Evolutionary conservation across 1,140 invertebrate species (phyloP).

Genomic region (Zaprionus africanus): DNA sequence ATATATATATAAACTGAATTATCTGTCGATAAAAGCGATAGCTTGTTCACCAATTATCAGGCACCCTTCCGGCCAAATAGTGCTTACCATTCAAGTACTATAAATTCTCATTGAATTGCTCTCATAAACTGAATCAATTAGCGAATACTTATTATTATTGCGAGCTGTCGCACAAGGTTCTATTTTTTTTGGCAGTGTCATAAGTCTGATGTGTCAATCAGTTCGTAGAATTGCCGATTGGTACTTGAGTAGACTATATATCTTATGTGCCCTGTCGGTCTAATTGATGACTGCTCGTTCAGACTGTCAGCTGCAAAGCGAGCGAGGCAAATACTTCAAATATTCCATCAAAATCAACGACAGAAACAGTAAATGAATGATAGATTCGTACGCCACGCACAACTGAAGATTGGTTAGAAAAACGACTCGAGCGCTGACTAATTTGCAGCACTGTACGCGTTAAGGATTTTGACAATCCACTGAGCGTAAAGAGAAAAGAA

Average conservation of each 20-base stretch:
- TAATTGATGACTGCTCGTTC: slow-evolving; percentile 20
- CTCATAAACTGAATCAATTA: slow-evolving; percentile 10
- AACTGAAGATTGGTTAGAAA: slow-evolving; percentile 26
- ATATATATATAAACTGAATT: background rate
- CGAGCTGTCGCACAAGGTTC: background rate
- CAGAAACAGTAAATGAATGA: slow-evolving; percentile 40
- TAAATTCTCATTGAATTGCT: slow-evolving; percentile 11
- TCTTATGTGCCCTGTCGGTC: background rate
- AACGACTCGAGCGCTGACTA: slow-evolving; percentile 46
- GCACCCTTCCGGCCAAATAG: background rate
- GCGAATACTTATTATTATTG: slow-evolving; percentile 3
- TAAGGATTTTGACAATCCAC: slow-evolving; percentile 56
- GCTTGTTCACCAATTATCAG: background rate
- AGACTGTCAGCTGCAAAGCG: slow-evolving; percentile 25
- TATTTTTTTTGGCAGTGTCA: background rate
- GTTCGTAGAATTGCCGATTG: slow-evolving; percentile 2
- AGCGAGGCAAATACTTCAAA: slow-evolving; percentile 48
- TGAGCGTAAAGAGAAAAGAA: slow-evolving; percentile 19
- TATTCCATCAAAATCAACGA: slow-evolving; percentile 63
- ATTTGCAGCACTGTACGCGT: slow-evolving; percentile 76
- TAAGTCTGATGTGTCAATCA: slow-evolving; percentile 8
- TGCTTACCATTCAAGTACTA: background rate
- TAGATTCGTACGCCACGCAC: slow-evolving; percentile 15
- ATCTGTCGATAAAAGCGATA: background rate
- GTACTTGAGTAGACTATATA: background rate